These are phyloP conservation scores for silkworm (Bombyx mori) DNA, from an alignment of 1,140 invertebrate genomes.

Conservation along the genomic window ASM3026992v2 NC_085121.1:5332501-5333000, in stretches of 20 bases:
- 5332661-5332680: slow-evolving; percentile 64
- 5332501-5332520: slow-evolving; percentile 36
- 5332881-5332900: slow-evolving; percentile 63
- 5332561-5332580: slow-evolving; percentile 77
- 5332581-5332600: slow-evolving; percentile 78
- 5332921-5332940: slow-evolving; percentile 19
- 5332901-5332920: slow-evolving; percentile 33
- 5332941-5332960: slow-evolving; percentile 36
- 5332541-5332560: slow-evolving; percentile 69
- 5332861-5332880: slow-evolving; percentile 61
- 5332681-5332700: slow-evolving; percentile 65
- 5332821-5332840: slow-evolving; percentile 34
- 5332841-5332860: slow-evolving; percentile 52
- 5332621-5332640: slow-evolving; percentile 52
- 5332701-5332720: slow-evolving; percentile 72
- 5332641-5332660: slow-evolving; percentile 65
- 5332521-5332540: slow-evolving; percentile 37
- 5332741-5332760: slow-evolving; percentile 68
- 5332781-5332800: slow-evolving; percentile 60
- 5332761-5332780: slow-evolving; percentile 66
- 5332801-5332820: slow-evolving; percentile 58
- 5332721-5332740: slow-evolving; percentile 70
- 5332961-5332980: slow-evolving; percentile 49
- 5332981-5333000: slow-evolving; percentile 67
- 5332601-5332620: slow-evolving; percentile 61